A percentile compares a stretch with the other conserved stretches of the same genome.
Conservation (phyloP, 64 coral and sea anemone genomes). For the Porites lutea region DNA sequence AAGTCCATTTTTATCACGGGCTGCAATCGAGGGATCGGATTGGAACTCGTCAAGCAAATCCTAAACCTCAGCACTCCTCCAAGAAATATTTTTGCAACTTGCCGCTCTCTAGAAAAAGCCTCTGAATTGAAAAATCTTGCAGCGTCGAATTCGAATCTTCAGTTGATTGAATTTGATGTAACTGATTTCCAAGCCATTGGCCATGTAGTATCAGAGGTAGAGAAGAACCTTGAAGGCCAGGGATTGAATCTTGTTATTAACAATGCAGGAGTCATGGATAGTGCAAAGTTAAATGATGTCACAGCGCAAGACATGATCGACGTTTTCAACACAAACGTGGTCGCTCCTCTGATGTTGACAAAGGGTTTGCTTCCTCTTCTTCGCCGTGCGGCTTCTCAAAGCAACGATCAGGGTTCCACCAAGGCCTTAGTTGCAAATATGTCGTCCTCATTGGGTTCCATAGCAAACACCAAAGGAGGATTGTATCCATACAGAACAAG, state of each 20-base stretch:
- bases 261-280: slow-evolving; percentile 58
- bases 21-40: slow-evolving; percentile 71
- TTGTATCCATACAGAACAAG: slow-evolving; percentile 53
- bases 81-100: slow-evolving; percentile 68
- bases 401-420: not conserved
- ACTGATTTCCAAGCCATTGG: slow-evolving; percentile 13
- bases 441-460: slow-evolving; percentile 29
- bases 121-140: slow-evolving; percentile 52
- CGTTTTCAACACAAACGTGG: slow-evolving; percentile 58
- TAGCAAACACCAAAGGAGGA: not conserved
- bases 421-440: slow-evolving; percentile 61
- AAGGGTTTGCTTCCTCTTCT: slow-evolving; percentile 63
- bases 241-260: slow-evolving; percentile 76
- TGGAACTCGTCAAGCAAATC: slow-evolving; percentile 72
- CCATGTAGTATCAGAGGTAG: slow-evolving; percentile 44
- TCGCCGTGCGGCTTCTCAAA: slow-evolving; percentile 19
- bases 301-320: slow-evolving; percentile 58
- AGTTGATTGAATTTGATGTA: slow-evolving; percentile 60
- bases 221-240: not conserved
- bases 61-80: slow-evolving; percentile 48
- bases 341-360: slow-evolving; percentile 62
- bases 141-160: slow-evolving; percentile 45
- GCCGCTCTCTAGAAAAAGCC: slow-evolving; percentile 53
- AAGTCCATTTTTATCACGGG: slow-evolving; percentile 68
- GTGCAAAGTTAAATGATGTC: slow-evolving; percentile 22